phyloP scores from a whole-genome alignment of 2,113 vertebrate species.

The Pongo pygmaeus region DNA sequence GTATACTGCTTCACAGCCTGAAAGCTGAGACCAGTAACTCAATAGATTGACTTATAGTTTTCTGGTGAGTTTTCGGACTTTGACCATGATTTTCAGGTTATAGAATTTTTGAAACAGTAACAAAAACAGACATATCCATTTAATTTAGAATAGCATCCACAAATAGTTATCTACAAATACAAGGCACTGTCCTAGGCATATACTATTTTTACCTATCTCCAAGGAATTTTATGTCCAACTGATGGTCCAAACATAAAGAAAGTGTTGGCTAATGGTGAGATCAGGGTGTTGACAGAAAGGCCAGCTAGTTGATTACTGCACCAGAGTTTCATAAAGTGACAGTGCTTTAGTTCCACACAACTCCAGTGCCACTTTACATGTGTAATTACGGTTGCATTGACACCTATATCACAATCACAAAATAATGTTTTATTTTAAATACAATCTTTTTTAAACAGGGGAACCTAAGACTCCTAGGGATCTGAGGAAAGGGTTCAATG shows the following conservation, averaged over 20 bases:
- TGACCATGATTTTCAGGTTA: not conserved
- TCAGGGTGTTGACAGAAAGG: not conserved
- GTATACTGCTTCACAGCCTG: not conserved
- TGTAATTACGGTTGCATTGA: not conserved
- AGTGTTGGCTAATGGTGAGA: not conserved
- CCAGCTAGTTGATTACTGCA: not conserved
- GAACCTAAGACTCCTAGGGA: not conserved
- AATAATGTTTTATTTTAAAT: not conserved
- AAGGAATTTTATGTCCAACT: not conserved
- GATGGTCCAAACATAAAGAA: not conserved
- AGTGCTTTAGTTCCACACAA: not conserved
- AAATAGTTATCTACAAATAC: not conserved
- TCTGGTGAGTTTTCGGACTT: not conserved
- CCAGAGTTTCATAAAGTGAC: too few relatives aligned
- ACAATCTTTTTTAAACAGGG: not conserved
- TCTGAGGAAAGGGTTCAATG: not conserved
- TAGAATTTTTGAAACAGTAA: not conserved
- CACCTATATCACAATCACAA: not conserved
- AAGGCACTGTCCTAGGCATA: not conserved
- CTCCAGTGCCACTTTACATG: not conserved
- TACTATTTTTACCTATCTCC: not conserved
- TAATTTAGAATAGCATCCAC: not conserved
- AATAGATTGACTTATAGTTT: not conserved
- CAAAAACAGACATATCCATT: not conserved
- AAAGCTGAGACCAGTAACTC: not conserved